Conservation (phyloP, 2,888 invertebrate species). For the Eulithis testata region DNA sequence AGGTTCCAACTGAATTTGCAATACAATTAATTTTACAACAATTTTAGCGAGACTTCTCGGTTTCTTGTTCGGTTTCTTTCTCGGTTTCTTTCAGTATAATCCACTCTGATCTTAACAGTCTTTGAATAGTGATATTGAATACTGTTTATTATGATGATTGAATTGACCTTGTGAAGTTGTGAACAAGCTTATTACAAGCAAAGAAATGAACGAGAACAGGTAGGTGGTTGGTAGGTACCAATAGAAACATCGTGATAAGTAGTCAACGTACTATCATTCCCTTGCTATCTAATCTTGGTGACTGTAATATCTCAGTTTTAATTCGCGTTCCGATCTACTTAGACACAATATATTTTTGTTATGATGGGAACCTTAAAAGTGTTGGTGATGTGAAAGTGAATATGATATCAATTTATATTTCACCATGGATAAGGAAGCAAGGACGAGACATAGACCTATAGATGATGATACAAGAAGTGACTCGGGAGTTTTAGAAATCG, state of each 20-base stretch:
- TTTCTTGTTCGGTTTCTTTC: neutral
- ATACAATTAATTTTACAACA: no score
- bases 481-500: constrained; percentile 65
- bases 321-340: constrained; percentile 62
- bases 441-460: constrained; percentile 67
- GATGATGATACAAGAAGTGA: constrained; percentile 78
- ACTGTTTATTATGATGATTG: neutral
- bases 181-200: constrained; percentile 41
- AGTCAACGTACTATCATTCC: constrained; percentile 59
- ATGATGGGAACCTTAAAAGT: constrained; percentile 46
- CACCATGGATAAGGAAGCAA: constrained; percentile 66
- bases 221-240: constrained; percentile 42
- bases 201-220: constrained; percentile 51
- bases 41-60: no score
- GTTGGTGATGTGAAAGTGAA: constrained; percentile 46
- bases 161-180: constrained; percentile 49
- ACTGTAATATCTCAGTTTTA: constrained; percentile 75
- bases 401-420: constrained; percentile 33
- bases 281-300: constrained; percentile 73
- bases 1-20: no score
- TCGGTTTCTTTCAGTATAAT: neutral
- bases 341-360: constrained; percentile 53
- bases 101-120: neutral
- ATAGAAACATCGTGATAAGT: constrained; percentile 69
- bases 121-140: neutral